Evolutionary conservation across 2,797 vertebrate species (phyloP).

Genomic region (Moxostoma hubbsi): DNA sequence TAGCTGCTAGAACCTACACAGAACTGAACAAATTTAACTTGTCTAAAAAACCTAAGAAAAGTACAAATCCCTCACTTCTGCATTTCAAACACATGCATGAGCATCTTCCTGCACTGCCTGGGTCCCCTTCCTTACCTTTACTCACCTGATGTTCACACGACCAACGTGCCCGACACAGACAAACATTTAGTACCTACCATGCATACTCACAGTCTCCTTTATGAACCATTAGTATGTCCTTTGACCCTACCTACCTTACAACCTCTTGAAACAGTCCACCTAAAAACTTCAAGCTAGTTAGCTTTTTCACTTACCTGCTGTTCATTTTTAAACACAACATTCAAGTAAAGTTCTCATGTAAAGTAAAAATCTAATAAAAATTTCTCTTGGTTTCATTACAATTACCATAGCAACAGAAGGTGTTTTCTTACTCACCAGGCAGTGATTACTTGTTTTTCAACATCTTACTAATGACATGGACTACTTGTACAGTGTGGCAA

Average conservation of each 20-base stretch:
- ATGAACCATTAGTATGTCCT: constrained; percentile 48
- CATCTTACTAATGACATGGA: constrained; percentile 86
- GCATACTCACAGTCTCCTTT: constrained; percentile 75
- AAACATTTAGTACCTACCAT: constrained; percentile 77
- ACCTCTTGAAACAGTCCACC: constrained; percentile 61
- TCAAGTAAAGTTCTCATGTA: constrained; percentile 74
- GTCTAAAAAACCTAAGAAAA: not conserved
- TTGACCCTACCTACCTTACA: constrained; percentile 79
- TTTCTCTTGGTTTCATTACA: constrained; percentile 71
- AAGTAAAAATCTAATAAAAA: constrained; percentile 75
- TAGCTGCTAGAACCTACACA: not conserved
- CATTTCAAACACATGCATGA: not conserved
- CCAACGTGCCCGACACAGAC: constrained; percentile 68
- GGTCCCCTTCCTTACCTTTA: constrained; percentile 72
- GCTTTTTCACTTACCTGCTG: constrained; percentile 78
- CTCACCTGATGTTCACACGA: constrained; percentile 67
- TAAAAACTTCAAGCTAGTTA: constrained; percentile 79
- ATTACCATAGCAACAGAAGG: constrained; percentile 84
- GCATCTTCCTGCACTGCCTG: constrained; percentile 26
- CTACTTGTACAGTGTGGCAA: constrained; percentile 83
- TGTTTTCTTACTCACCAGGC: constrained; percentile 86
- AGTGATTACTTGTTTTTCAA: constrained; percentile 87
- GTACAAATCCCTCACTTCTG: not conserved
- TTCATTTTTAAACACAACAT: constrained; percentile 79
- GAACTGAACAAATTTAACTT: not conserved